These are phyloP conservation scores for Agelastica alni DNA, from an alignment of 2,888 invertebrate genomes.

Conservation along the genomic window DNA sequence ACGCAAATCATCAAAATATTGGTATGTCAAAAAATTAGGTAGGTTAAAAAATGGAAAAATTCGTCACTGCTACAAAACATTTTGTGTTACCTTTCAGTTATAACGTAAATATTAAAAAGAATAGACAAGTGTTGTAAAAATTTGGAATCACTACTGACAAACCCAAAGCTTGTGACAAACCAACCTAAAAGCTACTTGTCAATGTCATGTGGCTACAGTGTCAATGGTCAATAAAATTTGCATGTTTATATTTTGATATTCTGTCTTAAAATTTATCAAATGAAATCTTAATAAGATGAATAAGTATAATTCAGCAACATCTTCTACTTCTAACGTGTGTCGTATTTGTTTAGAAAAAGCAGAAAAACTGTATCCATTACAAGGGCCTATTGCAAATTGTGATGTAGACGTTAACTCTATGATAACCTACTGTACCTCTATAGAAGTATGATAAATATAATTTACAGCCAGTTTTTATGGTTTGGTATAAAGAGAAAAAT, in stretches of 20 bases:
- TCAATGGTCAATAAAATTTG: background rate
- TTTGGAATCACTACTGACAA: no score
- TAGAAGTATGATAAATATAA: slow-evolving; percentile 21
- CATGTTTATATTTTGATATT: background rate
- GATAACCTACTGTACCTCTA: slow-evolving; percentile 29
- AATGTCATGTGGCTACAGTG: background rate
- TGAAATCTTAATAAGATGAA: background rate
- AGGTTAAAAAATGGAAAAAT: no score
- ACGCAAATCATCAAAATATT: no score
- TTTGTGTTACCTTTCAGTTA: no score
- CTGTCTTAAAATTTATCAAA: slow-evolving; percentile 2
- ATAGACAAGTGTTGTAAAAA: no score
- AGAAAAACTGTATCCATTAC: slow-evolving; percentile 24
- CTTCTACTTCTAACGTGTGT: slow-evolving; percentile 4
- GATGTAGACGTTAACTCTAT: slow-evolving; percentile 27
- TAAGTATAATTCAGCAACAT: background rate
- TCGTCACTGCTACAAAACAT: no score
- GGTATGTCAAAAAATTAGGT: no score
- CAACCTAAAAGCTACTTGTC: background rate
- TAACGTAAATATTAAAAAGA: no score
- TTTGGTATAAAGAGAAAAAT: no score
- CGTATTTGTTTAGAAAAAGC: slow-evolving; percentile 26
- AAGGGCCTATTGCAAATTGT: slow-evolving; percentile 24
- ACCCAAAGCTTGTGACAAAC: no score
- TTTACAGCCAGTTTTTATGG: background rate